phyloP scores from a whole-genome alignment of 92 coral and sea anemone species.

The Parazoanthus atlanticus region DNA sequence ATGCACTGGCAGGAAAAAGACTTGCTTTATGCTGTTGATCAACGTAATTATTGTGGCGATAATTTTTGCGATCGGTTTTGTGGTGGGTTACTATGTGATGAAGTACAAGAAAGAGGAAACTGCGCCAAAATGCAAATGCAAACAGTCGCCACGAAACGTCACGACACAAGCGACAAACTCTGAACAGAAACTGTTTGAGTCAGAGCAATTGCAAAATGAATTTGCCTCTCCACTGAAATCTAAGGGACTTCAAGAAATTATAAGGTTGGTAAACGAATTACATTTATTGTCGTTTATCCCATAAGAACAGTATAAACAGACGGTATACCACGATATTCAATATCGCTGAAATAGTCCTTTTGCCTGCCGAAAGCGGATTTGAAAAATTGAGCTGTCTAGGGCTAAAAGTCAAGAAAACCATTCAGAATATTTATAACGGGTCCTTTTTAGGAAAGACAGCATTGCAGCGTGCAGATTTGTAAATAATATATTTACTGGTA shows the following conservation, averaged over 20 bases:
- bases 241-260: background rate
- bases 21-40: constrained; percentile 31
- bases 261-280: background rate
- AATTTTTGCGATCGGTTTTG: constrained; percentile 38
- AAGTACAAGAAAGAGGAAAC: constrained; percentile 25
- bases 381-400: no score
- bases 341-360: background rate
- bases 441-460: no score
- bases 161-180: constrained; percentile 5
- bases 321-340: background rate
- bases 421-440: no score
- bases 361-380: no score
- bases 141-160: constrained; percentile 14
- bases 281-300: background rate
- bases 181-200: background rate
- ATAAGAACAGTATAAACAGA: background rate
- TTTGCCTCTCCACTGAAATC: background rate
- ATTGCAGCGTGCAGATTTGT: no score
- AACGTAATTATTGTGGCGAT: constrained; percentile 28
- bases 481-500: no score
- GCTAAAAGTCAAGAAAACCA: no score
- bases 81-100: constrained; percentile 40
- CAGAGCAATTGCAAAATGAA: background rate
- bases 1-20: constrained; percentile 25
- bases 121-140: constrained; percentile 18